These are phyloP conservation scores for Lutjanus erythropterus DNA, from an alignment of 2,113 vertebrate genomes.

Conservation along the genomic window DNA sequence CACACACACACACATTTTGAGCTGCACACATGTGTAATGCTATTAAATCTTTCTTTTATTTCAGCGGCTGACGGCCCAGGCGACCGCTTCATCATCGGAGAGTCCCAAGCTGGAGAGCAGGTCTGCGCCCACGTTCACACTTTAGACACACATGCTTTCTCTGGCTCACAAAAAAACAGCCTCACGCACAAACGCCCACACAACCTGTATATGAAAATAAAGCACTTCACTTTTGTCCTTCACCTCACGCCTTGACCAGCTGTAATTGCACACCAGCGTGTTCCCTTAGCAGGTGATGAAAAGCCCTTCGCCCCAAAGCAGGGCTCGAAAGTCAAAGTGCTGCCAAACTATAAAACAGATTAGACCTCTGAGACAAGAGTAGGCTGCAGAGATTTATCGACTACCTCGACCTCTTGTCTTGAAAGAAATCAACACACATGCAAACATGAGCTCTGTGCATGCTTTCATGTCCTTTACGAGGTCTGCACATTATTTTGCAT, in stretches of 20 bases:
- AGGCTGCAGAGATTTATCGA: constrained; percentile 28
- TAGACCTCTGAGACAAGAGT: constrained; percentile 39
- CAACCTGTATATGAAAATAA: constrained; percentile 47
- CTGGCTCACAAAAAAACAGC: neutral
- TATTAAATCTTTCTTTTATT: constrained; percentile 68
- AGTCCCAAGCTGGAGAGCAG: constrained; percentile 99
- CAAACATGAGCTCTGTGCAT: neutral
- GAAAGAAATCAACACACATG: constrained; percentile 14
- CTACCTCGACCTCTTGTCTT: neutral
- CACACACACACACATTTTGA: constrained; percentile 8
- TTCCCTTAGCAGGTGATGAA: constrained; percentile 54
- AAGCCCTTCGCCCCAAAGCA: constrained; percentile 36
- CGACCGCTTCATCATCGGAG: constrained; percentile 98
- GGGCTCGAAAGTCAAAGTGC: constrained; percentile 32
- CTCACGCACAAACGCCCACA: constrained; percentile 8
- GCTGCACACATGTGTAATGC: constrained; percentile 29
- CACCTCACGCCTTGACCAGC: constrained; percentile 43
- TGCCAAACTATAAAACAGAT: constrained; percentile 49
- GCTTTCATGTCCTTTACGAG: neutral
- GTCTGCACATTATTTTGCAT: neutral
- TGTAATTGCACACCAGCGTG: constrained; percentile 49
- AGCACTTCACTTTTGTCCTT: constrained; percentile 41
- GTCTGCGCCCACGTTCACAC: constrained; percentile 77
- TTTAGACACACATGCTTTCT: constrained; percentile 9
- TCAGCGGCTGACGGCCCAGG: constrained; percentile 98